phyloP scores from a whole-genome alignment of 2,888 invertebrate genomes.

The Gerris lacustris region DNA sequence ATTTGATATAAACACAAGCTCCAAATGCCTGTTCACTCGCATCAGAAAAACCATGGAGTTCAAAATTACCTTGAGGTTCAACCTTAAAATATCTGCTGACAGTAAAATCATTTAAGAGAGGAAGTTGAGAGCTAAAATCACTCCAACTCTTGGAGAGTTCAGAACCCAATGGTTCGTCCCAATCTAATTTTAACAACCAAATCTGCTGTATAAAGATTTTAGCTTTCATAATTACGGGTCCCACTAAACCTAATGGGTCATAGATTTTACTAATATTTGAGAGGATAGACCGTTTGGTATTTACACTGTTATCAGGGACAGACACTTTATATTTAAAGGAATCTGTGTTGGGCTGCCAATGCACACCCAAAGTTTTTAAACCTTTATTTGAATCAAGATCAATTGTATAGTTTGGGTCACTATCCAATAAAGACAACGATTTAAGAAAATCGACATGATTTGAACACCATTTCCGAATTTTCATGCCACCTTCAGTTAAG shows the following conservation, averaged over 20 bases:
- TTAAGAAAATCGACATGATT: neutral
- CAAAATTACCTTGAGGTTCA: neutral
- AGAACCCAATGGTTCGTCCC: constrained; percentile 24
- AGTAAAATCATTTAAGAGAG: constrained; percentile 19
- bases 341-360: neutral
- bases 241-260: constrained; percentile 29
- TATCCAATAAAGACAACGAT: neutral
- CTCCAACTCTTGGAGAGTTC: constrained; percentile 21
- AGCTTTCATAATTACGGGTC: constrained; percentile 28
- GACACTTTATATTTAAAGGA: constrained; percentile 1
- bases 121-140: constrained; percentile 17
- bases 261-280: constrained; percentile 28
- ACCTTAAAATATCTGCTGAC: constrained; percentile 17
- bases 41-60: constrained; percentile 26
- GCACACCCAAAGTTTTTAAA: constrained; percentile 16
- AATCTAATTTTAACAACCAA: constrained; percentile 24
- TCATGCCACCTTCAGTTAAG: neutral
- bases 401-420: neutral
- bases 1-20: constrained; percentile 29
- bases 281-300: constrained; percentile 20
- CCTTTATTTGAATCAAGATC: neutral
- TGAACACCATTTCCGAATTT: neutral
- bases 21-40: constrained; percentile 27
- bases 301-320: neutral
- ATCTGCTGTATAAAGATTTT: constrained; percentile 29